Conservation (phyloP, 2,888 invertebrate genomes). For the Standfussiana lucernea region DNA sequence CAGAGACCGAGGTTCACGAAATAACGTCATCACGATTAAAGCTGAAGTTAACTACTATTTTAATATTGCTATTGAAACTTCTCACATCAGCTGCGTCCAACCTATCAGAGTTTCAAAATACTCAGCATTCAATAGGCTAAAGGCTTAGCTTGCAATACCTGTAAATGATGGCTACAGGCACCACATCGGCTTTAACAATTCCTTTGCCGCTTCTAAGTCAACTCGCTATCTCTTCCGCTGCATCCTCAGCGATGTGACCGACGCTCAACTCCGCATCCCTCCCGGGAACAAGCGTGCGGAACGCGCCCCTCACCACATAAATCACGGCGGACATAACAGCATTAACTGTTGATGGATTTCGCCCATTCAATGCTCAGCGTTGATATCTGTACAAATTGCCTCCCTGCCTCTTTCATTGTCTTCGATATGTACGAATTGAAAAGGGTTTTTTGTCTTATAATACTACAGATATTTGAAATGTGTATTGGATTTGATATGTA, state of each 20-base stretch:
- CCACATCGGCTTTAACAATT: no score
- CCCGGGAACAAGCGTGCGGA: conserved; percentile 74
- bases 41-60: background rate
- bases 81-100: background rate
- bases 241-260: conserved; percentile 4
- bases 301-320: conserved; percentile 79
- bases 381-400: conserved; percentile 67
- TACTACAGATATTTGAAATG: background rate
- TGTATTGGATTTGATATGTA: conserved; percentile 9
- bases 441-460: conserved; percentile 39
- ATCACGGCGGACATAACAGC: conserved; percentile 80
- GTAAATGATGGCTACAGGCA: background rate
- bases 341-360: conserved; percentile 81
- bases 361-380: conserved; percentile 72
- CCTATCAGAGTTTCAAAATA: background rate
- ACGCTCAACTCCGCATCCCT: conserved; percentile 73
- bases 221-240: conserved; percentile 29
- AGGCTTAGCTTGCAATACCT: background rate
- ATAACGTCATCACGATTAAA: background rate
- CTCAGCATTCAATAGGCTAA: background rate
- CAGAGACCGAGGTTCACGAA: background rate
- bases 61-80: background rate
- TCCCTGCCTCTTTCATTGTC: conserved; percentile 61
- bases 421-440: conserved; percentile 45
- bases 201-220: background rate